Evolutionary conservation across 2,797 vertebrate species (phyloP).

Genomic region (Babyrousa celebensis): DNA sequence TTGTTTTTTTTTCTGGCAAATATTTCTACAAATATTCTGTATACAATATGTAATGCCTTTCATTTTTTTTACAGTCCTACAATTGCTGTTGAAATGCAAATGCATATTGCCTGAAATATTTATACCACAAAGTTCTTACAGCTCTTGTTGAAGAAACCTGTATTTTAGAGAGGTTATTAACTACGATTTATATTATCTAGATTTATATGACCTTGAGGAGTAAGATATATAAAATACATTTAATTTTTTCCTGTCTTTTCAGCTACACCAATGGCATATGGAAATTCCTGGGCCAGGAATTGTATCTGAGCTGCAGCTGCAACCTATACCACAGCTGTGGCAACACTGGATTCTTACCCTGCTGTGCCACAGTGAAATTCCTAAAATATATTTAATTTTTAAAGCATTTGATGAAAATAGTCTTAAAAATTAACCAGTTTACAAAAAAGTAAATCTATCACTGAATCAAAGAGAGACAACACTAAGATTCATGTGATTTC

Average conservation of each 20-base stretch:
- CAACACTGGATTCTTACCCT: too few relatives aligned
- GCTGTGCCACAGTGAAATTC: too few relatives aligned
- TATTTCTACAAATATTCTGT: neutral
- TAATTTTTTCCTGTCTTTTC: too few relatives aligned
- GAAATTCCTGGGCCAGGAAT: too few relatives aligned
- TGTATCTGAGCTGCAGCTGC: too few relatives aligned
- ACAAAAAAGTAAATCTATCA: conserved; percentile 34
- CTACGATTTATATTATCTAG: conserved; percentile 59
- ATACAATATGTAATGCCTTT: neutral
- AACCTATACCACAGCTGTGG: too few relatives aligned
- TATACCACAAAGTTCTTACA: neutral
- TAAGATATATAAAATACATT: neutral
- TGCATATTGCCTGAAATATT: neutral
- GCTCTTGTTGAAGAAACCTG: neutral
- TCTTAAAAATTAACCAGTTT: conserved; percentile 37
- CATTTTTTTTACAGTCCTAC: neutral
- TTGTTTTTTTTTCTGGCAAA: neutral
- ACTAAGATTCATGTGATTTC: neutral
- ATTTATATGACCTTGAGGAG: neutral
- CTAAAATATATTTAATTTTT: neutral
- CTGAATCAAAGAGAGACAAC: neutral
- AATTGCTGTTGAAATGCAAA: neutral
- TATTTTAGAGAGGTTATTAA: conserved; percentile 6
- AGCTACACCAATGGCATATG: too few relatives aligned
- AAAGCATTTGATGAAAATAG: neutral